phyloP scores from a whole-genome alignment of 2,888 invertebrate species.

The Fabriciana adippe region DNA sequence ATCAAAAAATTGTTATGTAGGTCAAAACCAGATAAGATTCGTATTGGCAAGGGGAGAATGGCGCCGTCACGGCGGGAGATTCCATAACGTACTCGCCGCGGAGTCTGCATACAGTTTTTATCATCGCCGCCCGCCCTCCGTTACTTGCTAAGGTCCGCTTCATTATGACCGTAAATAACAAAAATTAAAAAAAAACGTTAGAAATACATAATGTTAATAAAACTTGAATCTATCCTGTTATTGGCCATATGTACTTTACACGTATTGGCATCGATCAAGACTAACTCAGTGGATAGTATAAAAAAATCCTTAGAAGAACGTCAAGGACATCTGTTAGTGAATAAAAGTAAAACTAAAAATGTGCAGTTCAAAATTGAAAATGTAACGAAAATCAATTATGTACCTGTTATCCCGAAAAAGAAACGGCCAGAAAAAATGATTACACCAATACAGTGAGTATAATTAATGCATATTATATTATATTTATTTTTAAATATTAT shows the following conservation, averaged over 20 bases:
- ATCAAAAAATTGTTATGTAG: constrained; percentile 21
- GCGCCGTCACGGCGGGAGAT: constrained; percentile 47
- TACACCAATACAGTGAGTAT: constrained; percentile 59
- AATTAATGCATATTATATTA: not conserved
- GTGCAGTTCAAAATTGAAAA: constrained; percentile 59
- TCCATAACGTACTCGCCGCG: constrained; percentile 21
- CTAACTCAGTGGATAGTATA: constrained; percentile 51
- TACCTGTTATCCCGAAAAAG: constrained; percentile 45
- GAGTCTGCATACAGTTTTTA: constrained; percentile 34
- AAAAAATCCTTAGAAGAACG: constrained; percentile 61
- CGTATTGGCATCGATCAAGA: constrained; percentile 30
- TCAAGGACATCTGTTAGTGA: constrained; percentile 53
- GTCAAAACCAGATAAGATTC: constrained; percentile 33
- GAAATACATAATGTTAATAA: constrained; percentile 23
- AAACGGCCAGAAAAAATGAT: constrained; percentile 51
- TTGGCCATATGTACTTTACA: not conserved
- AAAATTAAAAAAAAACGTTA: not conserved
- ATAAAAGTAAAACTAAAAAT: constrained; percentile 56
- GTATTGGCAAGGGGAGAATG: constrained; percentile 40
- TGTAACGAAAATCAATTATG: constrained; percentile 53
- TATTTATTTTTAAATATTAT: not conserved
- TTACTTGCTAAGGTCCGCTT: constrained; percentile 13
- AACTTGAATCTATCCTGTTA: not conserved
- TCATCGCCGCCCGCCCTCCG: constrained; percentile 29
- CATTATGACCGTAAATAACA: constrained; percentile 5